These are phyloP conservation scores for Stercorarius parasiticus DNA, from an alignment of 2,113 vertebrate species.

Conservation along the genomic window DNA sequence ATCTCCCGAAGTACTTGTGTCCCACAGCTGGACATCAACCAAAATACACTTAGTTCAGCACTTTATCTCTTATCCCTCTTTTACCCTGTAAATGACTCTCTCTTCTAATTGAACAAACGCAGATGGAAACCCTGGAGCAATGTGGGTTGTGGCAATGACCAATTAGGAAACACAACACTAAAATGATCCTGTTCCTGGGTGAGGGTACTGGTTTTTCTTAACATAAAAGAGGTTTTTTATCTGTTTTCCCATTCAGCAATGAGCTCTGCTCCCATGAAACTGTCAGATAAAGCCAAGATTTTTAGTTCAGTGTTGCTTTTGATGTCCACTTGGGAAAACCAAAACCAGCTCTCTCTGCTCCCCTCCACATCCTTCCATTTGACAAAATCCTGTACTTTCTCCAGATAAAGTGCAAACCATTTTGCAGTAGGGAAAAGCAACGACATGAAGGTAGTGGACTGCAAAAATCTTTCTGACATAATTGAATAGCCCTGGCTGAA, in stretches of 20 bases:
- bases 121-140: not conserved
- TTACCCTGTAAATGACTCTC: not conserved
- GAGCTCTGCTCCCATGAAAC: not conserved
- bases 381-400: not conserved
- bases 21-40: not conserved
- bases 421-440: not conserved
- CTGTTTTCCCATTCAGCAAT: not conserved
- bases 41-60: not conserved
- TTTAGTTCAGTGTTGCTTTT: not conserved
- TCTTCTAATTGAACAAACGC: not conserved
- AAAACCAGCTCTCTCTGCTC: not conserved
- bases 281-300: not conserved
- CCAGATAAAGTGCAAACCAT: not conserved
- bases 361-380: not conserved
- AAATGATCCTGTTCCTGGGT: not conserved
- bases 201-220: not conserved
- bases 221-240: rapidly evolving
- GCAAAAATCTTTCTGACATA: not conserved
- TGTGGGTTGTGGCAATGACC: not conserved
- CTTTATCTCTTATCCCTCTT: not conserved
- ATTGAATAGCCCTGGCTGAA: not conserved
- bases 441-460: not conserved
- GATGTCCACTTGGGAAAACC: not conserved
- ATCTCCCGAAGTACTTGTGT: not conserved
- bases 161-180: not conserved